Percentiles rank a stretch among this genome's conserved stretches.
phyloP scores from a whole-genome alignment of 2,113 vertebrate genomes.

The Chrysochloris asiatica region DNA sequence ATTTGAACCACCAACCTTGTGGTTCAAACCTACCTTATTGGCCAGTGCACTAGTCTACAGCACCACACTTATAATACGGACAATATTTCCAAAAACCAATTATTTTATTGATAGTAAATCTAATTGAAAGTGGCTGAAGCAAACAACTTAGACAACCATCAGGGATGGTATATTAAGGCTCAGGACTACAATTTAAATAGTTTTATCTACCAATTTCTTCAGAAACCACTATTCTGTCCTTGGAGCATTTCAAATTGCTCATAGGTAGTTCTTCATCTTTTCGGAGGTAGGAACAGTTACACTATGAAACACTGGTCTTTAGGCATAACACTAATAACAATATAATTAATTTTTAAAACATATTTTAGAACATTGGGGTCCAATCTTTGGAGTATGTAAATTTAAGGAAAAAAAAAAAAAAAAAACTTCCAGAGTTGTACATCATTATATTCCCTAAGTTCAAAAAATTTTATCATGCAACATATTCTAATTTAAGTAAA shows the following conservation, averaged over 20 bases:
- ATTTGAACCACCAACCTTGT: no score
- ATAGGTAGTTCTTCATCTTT: no score
- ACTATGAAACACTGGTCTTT: no score
- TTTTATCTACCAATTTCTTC: no score
- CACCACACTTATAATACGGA: no score
- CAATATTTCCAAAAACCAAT: neutral
- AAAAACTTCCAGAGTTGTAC: neutral
- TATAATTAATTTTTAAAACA: constrained; percentile 10
- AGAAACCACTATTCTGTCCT: no score
- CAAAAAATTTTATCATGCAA: neutral
- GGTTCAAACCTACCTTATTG: no score
- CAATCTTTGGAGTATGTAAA: neutral
- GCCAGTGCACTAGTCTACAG: no score
- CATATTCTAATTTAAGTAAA: constrained; percentile 6
- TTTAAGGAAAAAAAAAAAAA: neutral
- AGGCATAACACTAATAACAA: neutral
- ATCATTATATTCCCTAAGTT: neutral
- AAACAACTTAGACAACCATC: neutral
- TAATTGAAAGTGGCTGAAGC: neutral
- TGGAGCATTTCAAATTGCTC: no score
- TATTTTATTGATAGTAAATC: neutral
- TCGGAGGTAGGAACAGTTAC: no score
- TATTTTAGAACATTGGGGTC: neutral
- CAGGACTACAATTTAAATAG: no score
- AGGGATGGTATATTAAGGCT: no score